Evolutionary conservation across 2,113 vertebrate genomes (phyloP), one percentile per base, ranked within the genome.

Genomic region (Sprattus sprattus): DNA sequence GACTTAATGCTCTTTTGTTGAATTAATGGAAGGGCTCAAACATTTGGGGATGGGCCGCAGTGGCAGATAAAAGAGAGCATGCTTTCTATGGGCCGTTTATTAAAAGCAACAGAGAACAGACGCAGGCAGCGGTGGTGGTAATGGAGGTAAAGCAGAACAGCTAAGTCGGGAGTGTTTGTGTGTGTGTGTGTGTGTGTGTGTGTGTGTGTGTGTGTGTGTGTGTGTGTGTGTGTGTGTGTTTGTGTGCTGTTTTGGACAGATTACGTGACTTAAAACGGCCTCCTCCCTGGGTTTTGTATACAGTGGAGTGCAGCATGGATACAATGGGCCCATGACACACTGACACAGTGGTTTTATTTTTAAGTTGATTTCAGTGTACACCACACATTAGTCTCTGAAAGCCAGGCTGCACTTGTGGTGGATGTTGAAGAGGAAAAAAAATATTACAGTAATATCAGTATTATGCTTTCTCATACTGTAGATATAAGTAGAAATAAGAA

Each of bases 161-260:
- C 50, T 52, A 52, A 52, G 50, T 15, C 15, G 50, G 47, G 47
- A 13, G 54, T 20, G 54, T 85, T 85, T 86, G 83, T 88, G 49
- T 84, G 86, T 4, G 82, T 81, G 25, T 85, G 83, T 86, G 82
- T 87, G 80, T 88, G 82, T 88, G 85, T 88, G 60, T 85, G 82
- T 44, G n/a, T 4, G 47, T 18, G 45, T 82, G 87, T 85, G 89
- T 89, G 87, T 88, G 71, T 80, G 84, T 87, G 89, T 86, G 90
- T 90, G 83, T 89, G 81, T 83, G 82, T 64, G 54, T 64, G 82
- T 57, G 82, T 22, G 82, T 45, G 86, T 87, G 75, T 85, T 86
- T 85, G 46, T 81, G 82, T 46, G 83, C 39, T 67, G 60, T 67
- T 67, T 67, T 8, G 60, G 22, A 25, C 60, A 67, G 20, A 67